phyloP scores from a whole-genome alignment of 1,140 invertebrate species.

The Ganaspis sp. region DNA sequence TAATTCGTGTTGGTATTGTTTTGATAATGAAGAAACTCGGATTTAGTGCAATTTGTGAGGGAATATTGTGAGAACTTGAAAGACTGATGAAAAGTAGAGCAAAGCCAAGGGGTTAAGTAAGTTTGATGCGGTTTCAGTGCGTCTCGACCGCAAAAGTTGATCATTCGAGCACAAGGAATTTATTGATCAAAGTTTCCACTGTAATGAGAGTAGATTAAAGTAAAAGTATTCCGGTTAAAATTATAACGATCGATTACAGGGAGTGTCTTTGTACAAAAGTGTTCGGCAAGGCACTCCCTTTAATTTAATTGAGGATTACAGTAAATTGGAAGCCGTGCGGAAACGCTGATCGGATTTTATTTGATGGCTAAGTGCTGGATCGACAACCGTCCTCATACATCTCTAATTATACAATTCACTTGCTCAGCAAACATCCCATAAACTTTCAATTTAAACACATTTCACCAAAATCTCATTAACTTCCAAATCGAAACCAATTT shows the following conservation, averaged over 20 bases:
- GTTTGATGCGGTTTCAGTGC: conserved; percentile 19
- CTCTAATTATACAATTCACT: neutral
- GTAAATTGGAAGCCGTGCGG: neutral
- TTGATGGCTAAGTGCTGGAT: neutral
- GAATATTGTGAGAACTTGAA: neutral
- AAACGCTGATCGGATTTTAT: conserved; percentile 22
- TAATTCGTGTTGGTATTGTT: no score
- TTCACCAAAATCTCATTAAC: no score
- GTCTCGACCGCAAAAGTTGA: conserved; percentile 22
- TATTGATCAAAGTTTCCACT: conserved; percentile 18
- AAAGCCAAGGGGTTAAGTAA: conserved; percentile 25
- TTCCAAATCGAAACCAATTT: no score
- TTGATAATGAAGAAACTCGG: neutral
- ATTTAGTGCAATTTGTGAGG: neutral
- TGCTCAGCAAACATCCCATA: no score
- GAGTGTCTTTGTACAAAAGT: conserved; percentile 22
- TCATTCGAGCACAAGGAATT: conserved; percentile 21
- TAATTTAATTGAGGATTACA: conserved; percentile 23
- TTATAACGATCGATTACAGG: conserved; percentile 25
- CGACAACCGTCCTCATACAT: neutral
- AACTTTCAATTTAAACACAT: no score
- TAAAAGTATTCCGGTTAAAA: conserved; percentile 21
- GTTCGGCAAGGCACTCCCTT: conserved; percentile 13
- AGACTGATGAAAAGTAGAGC: conserved; percentile 18
- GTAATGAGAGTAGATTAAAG: conserved; percentile 20